Evolutionary conservation across 2,888 invertebrate genomes (phyloP).

Genomic region (Agrochola lychnidis): DNA sequence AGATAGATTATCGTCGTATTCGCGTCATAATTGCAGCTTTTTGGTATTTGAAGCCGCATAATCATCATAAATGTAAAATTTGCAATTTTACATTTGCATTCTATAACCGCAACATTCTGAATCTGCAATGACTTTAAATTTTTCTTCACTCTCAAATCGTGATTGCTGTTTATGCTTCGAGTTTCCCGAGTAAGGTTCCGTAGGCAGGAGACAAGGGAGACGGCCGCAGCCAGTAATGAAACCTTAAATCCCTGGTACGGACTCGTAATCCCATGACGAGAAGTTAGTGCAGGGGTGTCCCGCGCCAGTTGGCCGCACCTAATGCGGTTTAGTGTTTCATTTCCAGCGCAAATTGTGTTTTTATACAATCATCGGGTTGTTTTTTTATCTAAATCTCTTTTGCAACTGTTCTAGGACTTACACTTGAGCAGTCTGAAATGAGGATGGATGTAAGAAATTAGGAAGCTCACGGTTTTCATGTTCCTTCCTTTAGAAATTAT

Average conservation of each 20-base stretch:
- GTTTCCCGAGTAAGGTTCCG: slow-evolving; percentile 64
- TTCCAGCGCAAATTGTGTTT: slow-evolving; percentile 87
- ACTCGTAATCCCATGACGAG: slow-evolving; percentile 90
- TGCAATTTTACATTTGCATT: background rate
- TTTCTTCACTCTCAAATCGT: background rate
- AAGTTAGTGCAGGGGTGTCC: slow-evolving; percentile 83
- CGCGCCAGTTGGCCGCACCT: slow-evolving; percentile 86
- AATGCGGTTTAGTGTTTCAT: slow-evolving; percentile 90
- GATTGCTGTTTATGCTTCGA: slow-evolving; percentile 44
- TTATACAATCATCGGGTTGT: slow-evolving; percentile 81
- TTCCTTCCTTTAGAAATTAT: background rate
- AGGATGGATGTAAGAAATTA: slow-evolving; percentile 29
- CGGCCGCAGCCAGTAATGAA: slow-evolving; percentile 86
- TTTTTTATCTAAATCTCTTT: slow-evolving; percentile 80
- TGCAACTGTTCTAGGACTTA: slow-evolving; percentile 61
- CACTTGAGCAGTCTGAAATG: slow-evolving; percentile 27
- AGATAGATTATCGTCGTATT: slow-evolving; percentile 11
- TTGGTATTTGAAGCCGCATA: background rate
- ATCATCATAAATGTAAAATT: slow-evolving; percentile 1
- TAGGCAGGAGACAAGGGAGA: slow-evolving; percentile 67
- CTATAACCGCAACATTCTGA: background rate
- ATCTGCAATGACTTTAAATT: background rate
- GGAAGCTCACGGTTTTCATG: slow-evolving; percentile 7
- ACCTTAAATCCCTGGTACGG: slow-evolving; percentile 90
- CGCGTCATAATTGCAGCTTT: slow-evolving; percentile 10